phyloP scores from a whole-genome alignment of 1,140 invertebrate genomes.

The Solen grandis region DNA sequence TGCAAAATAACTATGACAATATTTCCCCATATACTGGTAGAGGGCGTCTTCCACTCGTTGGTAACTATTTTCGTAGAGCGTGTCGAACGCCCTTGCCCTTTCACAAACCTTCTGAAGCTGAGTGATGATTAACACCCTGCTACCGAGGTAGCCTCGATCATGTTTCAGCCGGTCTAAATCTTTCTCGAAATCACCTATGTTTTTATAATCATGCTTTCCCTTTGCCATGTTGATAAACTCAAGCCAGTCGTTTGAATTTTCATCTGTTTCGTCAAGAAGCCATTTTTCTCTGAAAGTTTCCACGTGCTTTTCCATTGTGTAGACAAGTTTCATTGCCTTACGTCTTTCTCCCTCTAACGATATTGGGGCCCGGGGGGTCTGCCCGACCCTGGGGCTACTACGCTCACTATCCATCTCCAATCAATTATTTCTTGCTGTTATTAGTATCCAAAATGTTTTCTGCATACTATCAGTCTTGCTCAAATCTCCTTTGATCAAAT shows the following conservation, averaged over 20 bases:
- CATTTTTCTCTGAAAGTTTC: slow-evolving; percentile 42
- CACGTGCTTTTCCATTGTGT: slow-evolving; percentile 28
- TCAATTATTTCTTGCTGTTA: too few species aligned
- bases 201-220: neutral
- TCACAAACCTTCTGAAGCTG: slow-evolving; percentile 41
- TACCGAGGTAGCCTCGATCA: slow-evolving; percentile 32
- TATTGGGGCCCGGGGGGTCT: slow-evolving; percentile 38
- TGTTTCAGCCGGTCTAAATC: slow-evolving; percentile 18
- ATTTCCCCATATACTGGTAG: slow-evolving; percentile 52
- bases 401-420: slow-evolving; percentile 35
- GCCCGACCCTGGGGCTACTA: slow-evolving; percentile 37
- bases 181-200: slow-evolving; percentile 21
- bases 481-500: too few species aligned
- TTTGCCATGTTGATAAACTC: slow-evolving; percentile 42
- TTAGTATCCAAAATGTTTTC: too few species aligned
- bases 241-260: slow-evolving; percentile 45
- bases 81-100: slow-evolving; percentile 32
- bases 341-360: slow-evolving; percentile 49
- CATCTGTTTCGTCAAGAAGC: slow-evolving; percentile 37
- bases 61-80: slow-evolving; percentile 8
- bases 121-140: slow-evolving; percentile 12
- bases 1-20: slow-evolving; percentile 50
- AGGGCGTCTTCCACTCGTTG: slow-evolving; percentile 33
- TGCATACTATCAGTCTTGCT: too few species aligned
- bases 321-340: slow-evolving; percentile 46